Base-by-base conservation (phyloP, 2,888 invertebrate species). In the Pristionchus entomophagus region DNA sequence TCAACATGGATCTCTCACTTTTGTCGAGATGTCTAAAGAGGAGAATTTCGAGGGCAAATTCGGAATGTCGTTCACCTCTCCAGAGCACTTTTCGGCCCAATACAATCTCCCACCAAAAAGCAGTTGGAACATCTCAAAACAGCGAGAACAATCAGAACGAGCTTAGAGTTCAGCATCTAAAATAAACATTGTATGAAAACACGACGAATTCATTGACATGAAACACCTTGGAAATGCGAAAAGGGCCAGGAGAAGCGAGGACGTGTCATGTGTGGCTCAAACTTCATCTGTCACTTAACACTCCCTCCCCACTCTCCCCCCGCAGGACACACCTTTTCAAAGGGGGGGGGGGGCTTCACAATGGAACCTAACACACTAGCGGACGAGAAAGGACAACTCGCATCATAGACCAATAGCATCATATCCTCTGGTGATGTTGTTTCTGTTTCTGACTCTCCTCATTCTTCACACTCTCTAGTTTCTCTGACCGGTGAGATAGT, bases 1-100 rank as follows among this genome's bases (percentile, higher is more conserved):
- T 69, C 84, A 90, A 73, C 59, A 89, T 88, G 0, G 82, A 82
- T 65, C 87, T 89, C 73, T 90, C 88, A 17, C 85, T 87, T n/a
- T 87, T 86, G 29, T 87, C 88, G 41, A 90, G 82, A 78, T 87
- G 87, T 59, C 88, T 78, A 38, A 62, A 45, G 32, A 51, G 29
- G 6, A 26, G 19, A n/a, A 8, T 49, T 29, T n/a, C n/a, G n/a
- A 29, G 32, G 29, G n/a, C 0, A 51, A 51, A 22, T 51, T 53
- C 19, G 12, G 4, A 51, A 3, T n/a, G 19, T 81, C 56, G 6
- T 19, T 56, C 22, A 84, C 83, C 83, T 84, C 32, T 84, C 83
- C n/a, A 84, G 83, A 6, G 65, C 83, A 26, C 29, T 32, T 26
- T 65, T 84, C 6, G 83, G 83, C 6, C 83, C 83, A 45, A 84